Conservation (phyloP, 2,113 vertebrate species). For the Deroptyus accipitrinus region DNA sequence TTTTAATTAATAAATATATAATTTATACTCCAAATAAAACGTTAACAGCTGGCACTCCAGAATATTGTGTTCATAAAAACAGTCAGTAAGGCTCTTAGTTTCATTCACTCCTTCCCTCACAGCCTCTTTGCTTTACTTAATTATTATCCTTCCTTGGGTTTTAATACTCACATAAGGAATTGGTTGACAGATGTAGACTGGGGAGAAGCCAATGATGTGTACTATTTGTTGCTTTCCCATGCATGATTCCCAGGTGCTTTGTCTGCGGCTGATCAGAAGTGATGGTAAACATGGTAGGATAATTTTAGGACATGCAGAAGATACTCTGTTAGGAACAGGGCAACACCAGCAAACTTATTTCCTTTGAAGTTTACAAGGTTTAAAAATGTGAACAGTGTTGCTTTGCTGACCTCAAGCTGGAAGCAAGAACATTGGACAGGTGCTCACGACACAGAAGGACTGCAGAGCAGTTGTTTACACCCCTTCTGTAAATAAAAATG, state of each 20-base stretch:
- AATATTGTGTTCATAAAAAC: not conserved
- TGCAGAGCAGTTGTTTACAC: not conserved
- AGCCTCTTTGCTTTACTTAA: not conserved
- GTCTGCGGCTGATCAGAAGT: not conserved
- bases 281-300: not conserved
- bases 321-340: not conserved
- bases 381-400: not conserved
- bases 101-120: not conserved
- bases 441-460: not conserved
- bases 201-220: not conserved
- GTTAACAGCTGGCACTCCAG: not conserved
- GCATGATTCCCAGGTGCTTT: not conserved
- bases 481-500: not conserved
- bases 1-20: not conserved
- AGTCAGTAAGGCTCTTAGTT: not conserved
- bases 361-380: not conserved
- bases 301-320: not conserved
- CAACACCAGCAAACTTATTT: not conserved
- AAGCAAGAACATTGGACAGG: not conserved
- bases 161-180: not conserved
- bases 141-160: not conserved
- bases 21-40: not conserved
- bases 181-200: not conserved
- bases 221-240: not conserved
- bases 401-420: not conserved